Conservation (phyloP, 2,113 vertebrate species). For the Callocephalon fimbriatum region DNA sequence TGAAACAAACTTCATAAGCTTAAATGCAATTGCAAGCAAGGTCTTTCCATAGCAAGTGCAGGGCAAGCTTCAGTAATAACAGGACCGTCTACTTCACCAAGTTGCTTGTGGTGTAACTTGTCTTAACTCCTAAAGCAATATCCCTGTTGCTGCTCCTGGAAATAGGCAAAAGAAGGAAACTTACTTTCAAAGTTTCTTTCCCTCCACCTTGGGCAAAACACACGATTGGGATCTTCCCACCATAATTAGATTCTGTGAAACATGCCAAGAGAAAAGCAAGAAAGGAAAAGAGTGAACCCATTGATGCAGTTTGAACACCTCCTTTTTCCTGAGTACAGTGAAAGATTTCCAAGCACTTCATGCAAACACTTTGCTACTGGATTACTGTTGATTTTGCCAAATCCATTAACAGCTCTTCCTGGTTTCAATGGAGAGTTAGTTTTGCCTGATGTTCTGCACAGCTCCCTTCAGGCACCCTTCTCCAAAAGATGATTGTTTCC, state of each 20-base stretch:
- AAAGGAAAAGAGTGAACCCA: background rate
- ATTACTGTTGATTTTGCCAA: background rate
- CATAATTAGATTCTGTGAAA: constrained; percentile 81
- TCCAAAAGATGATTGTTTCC: background rate
- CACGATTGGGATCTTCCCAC: constrained; percentile 84
- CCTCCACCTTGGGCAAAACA: constrained; percentile 85
- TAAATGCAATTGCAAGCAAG: background rate
- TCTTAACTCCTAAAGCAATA: background rate
- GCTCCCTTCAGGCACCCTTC: background rate
- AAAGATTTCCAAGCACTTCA: background rate
- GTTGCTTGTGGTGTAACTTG: background rate
- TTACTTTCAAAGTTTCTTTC: constrained; percentile 82
- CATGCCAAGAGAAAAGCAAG: background rate
- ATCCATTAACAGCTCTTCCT: background rate
- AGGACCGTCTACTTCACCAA: background rate
- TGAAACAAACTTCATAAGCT: background rate
- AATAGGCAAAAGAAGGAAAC: background rate
- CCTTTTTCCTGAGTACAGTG: background rate
- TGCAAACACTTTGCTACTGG: background rate
- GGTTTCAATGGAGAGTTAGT: background rate
- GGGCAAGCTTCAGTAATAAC: background rate
- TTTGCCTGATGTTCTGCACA: background rate
- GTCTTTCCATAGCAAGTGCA: background rate
- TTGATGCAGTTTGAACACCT: background rate
- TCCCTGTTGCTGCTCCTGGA: background rate